phyloP scores from a whole-genome alignment of 2,797 vertebrate species.

The Rhynchotus rufescens region DNA sequence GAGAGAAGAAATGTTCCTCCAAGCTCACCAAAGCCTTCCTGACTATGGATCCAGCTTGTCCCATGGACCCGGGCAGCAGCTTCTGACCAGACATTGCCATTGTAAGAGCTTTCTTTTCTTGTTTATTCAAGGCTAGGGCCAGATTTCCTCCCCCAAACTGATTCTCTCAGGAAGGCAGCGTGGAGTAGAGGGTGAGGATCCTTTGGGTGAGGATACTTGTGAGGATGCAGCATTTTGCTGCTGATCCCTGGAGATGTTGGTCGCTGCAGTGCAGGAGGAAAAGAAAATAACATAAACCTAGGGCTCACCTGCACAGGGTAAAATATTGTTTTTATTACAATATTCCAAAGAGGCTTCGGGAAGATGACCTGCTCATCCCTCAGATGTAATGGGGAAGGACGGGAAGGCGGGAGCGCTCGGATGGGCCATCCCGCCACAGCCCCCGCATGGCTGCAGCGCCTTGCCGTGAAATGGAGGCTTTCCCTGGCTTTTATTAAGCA shows the following conservation, averaged over 20 bases:
- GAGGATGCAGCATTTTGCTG: background rate
- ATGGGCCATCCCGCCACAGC: background rate
- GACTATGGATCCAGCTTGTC: background rate
- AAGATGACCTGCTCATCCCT: background rate
- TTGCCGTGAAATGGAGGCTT: background rate
- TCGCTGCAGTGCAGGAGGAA: rapidly evolving
- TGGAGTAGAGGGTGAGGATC: background rate
- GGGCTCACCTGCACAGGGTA: rapidly evolving
- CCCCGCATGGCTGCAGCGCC: background rate
- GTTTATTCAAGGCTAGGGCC: background rate
- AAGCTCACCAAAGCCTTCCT: background rate
- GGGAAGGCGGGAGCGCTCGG: background rate
- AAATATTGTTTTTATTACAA: background rate
- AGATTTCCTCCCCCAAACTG: background rate
- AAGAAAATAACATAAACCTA: background rate
- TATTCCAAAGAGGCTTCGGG: background rate
- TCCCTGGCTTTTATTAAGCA: conserved; percentile 52
- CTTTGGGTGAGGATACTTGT: background rate
- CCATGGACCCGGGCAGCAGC: background rate
- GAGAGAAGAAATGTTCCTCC: background rate
- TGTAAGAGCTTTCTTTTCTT: background rate
- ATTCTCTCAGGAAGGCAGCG: background rate
- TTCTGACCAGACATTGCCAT: background rate
- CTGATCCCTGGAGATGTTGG: background rate
- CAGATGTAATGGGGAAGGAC: background rate